A percentile compares a stretch with the other conserved stretches of the same genome.
These are phyloP conservation scores for Puffinus mauretanicus DNA, from an alignment of 2,113 vertebrate genomes.

Conservation along the genomic window DNA sequence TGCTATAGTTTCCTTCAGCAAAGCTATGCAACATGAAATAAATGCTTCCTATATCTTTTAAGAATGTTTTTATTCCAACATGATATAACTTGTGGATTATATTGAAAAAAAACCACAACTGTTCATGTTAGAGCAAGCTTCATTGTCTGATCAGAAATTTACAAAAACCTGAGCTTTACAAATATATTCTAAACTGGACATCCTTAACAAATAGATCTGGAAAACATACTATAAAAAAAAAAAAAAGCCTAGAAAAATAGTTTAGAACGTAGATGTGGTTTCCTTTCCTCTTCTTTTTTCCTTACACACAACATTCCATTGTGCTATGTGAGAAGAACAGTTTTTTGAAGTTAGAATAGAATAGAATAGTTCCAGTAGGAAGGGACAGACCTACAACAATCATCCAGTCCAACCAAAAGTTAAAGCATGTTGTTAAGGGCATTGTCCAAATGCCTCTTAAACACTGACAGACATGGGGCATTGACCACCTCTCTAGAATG, in stretches of 20 bases:
- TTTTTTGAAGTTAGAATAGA: neutral
- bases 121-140: neutral
- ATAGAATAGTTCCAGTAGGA: neutral
- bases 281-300: neutral
- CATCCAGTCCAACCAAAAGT: neutral
- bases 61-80: neutral
- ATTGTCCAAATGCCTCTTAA: neutral
- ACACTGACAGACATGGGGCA: neutral
- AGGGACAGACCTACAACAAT: neutral
- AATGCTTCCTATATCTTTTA: neutral
- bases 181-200: neutral
- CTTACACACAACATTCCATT: neutral
- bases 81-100: neutral
- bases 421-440: neutral
- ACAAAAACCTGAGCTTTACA: neutral
- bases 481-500: rapidly evolving
- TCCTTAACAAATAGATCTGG: neutral
- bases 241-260: neutral
- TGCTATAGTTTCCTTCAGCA: neutral
- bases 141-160: neutral
- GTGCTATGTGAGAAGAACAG: neutral
- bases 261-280: neutral
- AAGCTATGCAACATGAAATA: neutral
- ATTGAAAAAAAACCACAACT: neutral
- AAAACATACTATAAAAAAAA: neutral